Base-by-base conservation (phyloP, 2,888 invertebrate species). In the Antheraea yamamai region DNA sequence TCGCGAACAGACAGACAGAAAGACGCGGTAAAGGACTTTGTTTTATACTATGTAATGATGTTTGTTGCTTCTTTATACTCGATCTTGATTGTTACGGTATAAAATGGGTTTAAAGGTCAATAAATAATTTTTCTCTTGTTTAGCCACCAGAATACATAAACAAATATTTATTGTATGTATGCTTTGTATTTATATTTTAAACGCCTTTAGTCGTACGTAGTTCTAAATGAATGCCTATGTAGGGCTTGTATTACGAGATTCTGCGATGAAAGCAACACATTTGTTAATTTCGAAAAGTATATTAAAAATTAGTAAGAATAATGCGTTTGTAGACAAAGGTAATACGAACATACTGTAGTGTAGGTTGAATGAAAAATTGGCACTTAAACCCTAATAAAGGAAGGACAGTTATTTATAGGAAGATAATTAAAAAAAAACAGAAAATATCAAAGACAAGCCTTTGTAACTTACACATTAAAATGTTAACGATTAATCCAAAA, bases 231-330 rank as follows among this genome's bases (percentile, higher is more conserved):
- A 77, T 91, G 89, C 87, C 77, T 87, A 93, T 88, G 84, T 91
- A 88, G 92, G 90, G 83, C 89, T 87, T 84, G 83, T 85, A 87
- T 90, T 89, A 89, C 83, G 87, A 89, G 88, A 90, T 88, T 87
- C 81, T 83, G 82, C 79, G 77, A 81, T 83, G 80, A 78, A 79
- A 80, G 84, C 86, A 82, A 76, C 76, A 80, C 79, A 78, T 79
- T 82, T 82, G 81, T 80, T 78, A 35, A n/a, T 26, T 61, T 78
- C 78, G 78, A 78, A 79, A 78, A 78, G 75, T 78, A 79, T 81
- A 77, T 79, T 79, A 18, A n/a, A 72, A 74, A 74, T 52, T 10
- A 12, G 4, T 47, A 10, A 47, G 47, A 47, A 47, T 12, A 12
- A 47, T 47, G 1, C 12, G 47, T 12, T 10, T 47, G 12, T 12